Evolutionary conservation across 1,140 invertebrate species (phyloP).

Genomic region (Carcinoscorpius rotundicauda): DNA sequence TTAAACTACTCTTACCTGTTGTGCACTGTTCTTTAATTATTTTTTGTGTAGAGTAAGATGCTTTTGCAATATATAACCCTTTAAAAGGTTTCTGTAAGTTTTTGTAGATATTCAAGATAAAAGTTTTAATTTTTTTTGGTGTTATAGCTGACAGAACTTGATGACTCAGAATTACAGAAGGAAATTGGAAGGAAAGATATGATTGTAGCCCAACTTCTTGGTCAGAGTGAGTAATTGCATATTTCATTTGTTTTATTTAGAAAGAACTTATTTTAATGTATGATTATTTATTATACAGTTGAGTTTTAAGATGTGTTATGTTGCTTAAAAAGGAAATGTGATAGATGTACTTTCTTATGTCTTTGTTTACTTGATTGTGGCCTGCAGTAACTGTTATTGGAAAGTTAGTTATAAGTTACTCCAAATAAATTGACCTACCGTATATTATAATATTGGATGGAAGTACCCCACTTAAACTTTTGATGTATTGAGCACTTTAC

Average conservation of each 20-base stretch:
- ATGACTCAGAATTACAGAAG: constrained; percentile 43
- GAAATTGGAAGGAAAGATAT: constrained; percentile 66
- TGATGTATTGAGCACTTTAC: too few species aligned
- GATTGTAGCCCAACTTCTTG: constrained; percentile 69
- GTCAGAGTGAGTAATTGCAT: constrained; percentile 52
- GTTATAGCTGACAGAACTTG: constrained; percentile 12
- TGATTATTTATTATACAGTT: too few species aligned
- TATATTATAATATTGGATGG: too few species aligned
- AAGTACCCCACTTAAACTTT: too few species aligned
- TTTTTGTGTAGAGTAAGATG: constrained; percentile 2
- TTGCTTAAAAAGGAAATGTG: too few species aligned
- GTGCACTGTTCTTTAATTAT: constrained; percentile 3
- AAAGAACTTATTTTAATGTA: too few species aligned
- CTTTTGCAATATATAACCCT: not conserved
- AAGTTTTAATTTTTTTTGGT: not conserved
- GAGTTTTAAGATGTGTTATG: too few species aligned
- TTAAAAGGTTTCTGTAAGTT: constrained; percentile 1
- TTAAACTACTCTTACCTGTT: not conserved
- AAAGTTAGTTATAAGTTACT: too few species aligned
- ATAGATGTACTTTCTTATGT: too few species aligned
- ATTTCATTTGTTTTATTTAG: constrained; percentile 1
- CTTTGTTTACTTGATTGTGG: too few species aligned
- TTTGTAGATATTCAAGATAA: not conserved
- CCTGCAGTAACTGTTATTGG: too few species aligned
- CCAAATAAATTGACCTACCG: too few species aligned